phyloP scores from a whole-genome alignment of 1,140 invertebrate species.

The Forficula auricularia region DNA sequence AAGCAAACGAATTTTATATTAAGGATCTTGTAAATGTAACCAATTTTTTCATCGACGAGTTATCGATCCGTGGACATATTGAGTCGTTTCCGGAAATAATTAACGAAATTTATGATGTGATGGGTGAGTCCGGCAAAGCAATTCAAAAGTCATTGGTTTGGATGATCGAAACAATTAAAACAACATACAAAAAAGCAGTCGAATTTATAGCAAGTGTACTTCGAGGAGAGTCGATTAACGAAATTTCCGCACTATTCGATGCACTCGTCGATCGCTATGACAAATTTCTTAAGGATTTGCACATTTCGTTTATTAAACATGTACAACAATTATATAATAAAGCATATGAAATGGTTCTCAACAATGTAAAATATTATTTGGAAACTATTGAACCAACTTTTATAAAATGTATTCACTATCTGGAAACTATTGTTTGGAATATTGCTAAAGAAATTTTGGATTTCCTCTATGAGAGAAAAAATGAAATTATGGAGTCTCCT shows the following conservation, averaged over 20 bases:
- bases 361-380: slow-evolving; percentile 50
- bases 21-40: slow-evolving; percentile 52
- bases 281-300: slow-evolving; percentile 54
- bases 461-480: slow-evolving; percentile 58
- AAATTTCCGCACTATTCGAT: slow-evolving; percentile 46
- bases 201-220: slow-evolving; percentile 46
- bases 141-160: slow-evolving; percentile 53
- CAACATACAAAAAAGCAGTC: slow-evolving; percentile 45
- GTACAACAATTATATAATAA: slow-evolving; percentile 52
- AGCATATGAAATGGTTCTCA: slow-evolving; percentile 34
- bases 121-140: slow-evolving; percentile 62
- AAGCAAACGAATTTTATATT: slow-evolving; percentile 65
- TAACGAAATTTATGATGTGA: slow-evolving; percentile 61
- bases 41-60: slow-evolving; percentile 50
- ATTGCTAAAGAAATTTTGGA: slow-evolving; percentile 50
- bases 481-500: slow-evolving; percentile 57
- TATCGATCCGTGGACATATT: slow-evolving; percentile 54
- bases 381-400: slow-evolving; percentile 57
- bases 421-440: slow-evolving; percentile 52
- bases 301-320: slow-evolving; percentile 55
- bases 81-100: slow-evolving; percentile 57
- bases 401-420: slow-evolving; percentile 51
- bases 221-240: slow-evolving; percentile 49
- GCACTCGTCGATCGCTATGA: slow-evolving; percentile 55
- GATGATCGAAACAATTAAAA: slow-evolving; percentile 53